These are phyloP conservation scores for Samia ricini DNA, from an alignment of 1,140 invertebrate species.

Conservation along the genomic window DNA sequence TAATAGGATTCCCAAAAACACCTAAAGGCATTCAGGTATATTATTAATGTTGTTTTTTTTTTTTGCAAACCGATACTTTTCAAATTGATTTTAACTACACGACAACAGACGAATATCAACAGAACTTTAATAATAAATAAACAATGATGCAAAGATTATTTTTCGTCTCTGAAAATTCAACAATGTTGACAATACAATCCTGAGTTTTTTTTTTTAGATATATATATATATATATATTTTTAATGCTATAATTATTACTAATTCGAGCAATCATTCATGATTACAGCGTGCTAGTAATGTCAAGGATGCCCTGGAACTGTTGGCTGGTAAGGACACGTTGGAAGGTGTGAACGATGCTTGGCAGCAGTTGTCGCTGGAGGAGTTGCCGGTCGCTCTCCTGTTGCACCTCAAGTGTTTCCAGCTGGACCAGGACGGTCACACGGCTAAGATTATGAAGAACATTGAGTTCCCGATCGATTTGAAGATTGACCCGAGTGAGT, in stretches of 20 bases:
- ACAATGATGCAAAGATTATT: slow-evolving; percentile 26
- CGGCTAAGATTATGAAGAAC: slow-evolving; percentile 92
- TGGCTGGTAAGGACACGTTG: slow-evolving; percentile 89
- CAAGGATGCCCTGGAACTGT: slow-evolving; percentile 89
- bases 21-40: too few species aligned
- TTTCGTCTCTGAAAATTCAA: slow-evolving; percentile 46
- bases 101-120: too few species aligned
- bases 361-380: slow-evolving; percentile 91
- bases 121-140: too few species aligned
- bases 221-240: background rate
- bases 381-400: slow-evolving; percentile 91
- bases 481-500: slow-evolving; percentile 93
- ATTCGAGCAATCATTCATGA: slow-evolving; percentile 18
- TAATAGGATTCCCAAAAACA: too few species aligned
- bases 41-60: too few species aligned
- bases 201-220: too few species aligned
- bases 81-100: too few species aligned
- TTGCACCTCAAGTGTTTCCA: slow-evolving; percentile 94
- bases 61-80: too few species aligned
- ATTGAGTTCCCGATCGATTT: slow-evolving; percentile 93
- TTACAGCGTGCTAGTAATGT: slow-evolving; percentile 89
- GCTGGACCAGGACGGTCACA: slow-evolving; percentile 89
- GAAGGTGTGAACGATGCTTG: slow-evolving; percentile 91
- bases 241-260: background rate
- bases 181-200: slow-evolving; percentile 30